phyloP scores from a whole-genome alignment of 1,140 invertebrate species.

The Lordiphosa collinella region DNA sequence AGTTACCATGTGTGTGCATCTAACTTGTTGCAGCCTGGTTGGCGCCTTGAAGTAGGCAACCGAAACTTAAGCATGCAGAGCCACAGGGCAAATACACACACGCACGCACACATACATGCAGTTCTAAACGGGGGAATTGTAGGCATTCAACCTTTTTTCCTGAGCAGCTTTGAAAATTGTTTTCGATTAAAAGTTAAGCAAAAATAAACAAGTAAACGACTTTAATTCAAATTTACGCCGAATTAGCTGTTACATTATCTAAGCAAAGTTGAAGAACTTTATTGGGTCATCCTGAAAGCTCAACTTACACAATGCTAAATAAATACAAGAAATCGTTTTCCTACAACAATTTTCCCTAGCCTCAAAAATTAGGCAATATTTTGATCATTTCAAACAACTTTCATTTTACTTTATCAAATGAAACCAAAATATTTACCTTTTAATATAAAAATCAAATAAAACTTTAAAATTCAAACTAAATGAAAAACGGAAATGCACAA shows the following conservation, averaged over 20 bases:
- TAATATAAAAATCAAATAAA: background rate
- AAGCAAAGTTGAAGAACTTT: no score
- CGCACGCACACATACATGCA: background rate
- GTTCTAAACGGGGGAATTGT: background rate
- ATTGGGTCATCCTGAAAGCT: no score
- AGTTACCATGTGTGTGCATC: slow-evolving; percentile 16
- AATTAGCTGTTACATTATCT: no score
- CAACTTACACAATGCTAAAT: no score
- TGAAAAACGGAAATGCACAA: slow-evolving; percentile 5
- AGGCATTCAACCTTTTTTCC: slow-evolving; percentile 2
- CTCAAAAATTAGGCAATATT: slow-evolving; percentile 1
- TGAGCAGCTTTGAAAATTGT: slow-evolving; percentile 57
- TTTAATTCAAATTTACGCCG: no score
- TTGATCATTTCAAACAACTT: background rate
- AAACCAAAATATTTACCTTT: background rate
- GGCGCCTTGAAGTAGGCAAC: slow-evolving; percentile 11
- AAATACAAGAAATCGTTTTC: no score
- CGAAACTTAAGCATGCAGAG: slow-evolving; percentile 22
- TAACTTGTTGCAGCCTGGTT: slow-evolving; percentile 64
- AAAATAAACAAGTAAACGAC: slow-evolving; percentile 24
- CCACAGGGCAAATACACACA: background rate
- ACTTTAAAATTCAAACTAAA: background rate
- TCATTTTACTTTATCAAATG: background rate
- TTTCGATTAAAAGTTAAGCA: slow-evolving; percentile 71
- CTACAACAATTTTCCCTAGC: background rate